Conservation (phyloP, 2,888 invertebrate genomes). For the Cinara cedri region DNA sequence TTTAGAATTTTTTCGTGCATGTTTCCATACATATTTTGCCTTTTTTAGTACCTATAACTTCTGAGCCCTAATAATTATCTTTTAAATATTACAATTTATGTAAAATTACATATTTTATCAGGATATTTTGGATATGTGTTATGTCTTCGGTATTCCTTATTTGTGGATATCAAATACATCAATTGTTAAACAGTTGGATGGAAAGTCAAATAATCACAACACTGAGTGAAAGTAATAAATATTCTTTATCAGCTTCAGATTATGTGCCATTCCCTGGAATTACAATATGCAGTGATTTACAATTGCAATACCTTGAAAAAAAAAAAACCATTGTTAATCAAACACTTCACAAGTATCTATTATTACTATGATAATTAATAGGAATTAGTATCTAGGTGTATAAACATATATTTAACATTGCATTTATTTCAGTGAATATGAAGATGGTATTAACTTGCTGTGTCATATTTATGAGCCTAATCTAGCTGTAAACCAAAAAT, state of each 20-base stretch:
- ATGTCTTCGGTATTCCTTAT: conserved; percentile 52
- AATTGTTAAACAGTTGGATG: conserved; percentile 55
- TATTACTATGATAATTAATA: not conserved
- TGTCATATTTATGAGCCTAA: not conserved
- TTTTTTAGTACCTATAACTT: no score
- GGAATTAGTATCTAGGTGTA: not conserved
- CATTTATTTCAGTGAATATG: conserved; percentile 24
- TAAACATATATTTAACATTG: not conserved
- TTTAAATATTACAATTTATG: not conserved
- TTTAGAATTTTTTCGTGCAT: no score
- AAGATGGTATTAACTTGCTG: conserved; percentile 21
- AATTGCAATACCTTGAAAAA: conserved; percentile 32
- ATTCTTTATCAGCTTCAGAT: conserved; percentile 30
- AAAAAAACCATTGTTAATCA: not conserved
- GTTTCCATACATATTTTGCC: no score
- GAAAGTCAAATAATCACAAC: conserved; percentile 55
- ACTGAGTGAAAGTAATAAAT: conserved; percentile 43
- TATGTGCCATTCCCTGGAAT: conserved; percentile 58
- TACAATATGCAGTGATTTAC: conserved; percentile 58
- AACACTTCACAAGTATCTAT: conserved; percentile 8
- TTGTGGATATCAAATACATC: conserved; percentile 54
- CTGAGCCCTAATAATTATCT: no score
- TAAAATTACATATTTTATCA: conserved; percentile 23
- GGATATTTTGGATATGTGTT: conserved; percentile 58
- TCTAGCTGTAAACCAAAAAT: not conserved